phyloP scores from a whole-genome alignment of 2,888 invertebrate genomes.

The Stenodema calcarata region DNA sequence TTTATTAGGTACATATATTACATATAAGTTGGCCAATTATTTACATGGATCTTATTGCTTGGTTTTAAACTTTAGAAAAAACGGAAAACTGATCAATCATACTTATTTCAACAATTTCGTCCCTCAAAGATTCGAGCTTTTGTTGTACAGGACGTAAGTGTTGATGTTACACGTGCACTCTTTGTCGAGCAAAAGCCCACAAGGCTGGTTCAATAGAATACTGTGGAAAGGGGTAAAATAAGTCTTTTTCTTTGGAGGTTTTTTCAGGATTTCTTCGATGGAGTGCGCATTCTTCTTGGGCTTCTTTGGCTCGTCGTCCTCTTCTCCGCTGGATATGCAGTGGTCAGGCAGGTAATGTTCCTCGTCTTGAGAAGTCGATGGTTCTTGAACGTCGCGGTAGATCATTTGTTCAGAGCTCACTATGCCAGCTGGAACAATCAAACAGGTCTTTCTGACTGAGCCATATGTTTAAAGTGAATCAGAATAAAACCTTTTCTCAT shows the following conservation, averaged over 20 bases:
- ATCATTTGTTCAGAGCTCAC: not conserved
- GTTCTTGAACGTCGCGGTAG: constrained; percentile 1
- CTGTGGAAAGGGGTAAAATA: constrained; percentile 42
- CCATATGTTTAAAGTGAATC: too few species aligned
- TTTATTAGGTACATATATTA: not conserved
- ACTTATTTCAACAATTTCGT: not conserved
- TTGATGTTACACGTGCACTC: constrained; percentile 58
- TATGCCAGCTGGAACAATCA: constrained; percentile 3
- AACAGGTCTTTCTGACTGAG: not conserved
- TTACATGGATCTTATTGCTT: not conserved
- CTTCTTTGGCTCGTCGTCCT: constrained; percentile 49
- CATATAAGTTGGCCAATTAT: not conserved
- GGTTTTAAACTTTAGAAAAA: not conserved
- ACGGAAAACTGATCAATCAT: not conserved
- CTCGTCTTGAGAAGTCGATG: constrained; percentile 26
- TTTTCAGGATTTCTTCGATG: constrained; percentile 63
- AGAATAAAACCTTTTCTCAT: too few species aligned
- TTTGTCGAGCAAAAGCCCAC: constrained; percentile 58
- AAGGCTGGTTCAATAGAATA: constrained; percentile 58
- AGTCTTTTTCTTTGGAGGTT: constrained; percentile 49
- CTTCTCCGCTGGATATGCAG: constrained; percentile 16
- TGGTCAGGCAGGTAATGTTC: not conserved
- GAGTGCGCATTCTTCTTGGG: constrained; percentile 83
- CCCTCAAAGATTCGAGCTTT: not conserved
- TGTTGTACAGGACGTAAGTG: constrained; percentile 22